Evolutionary conservation across 35 echinoderm and acorn worm species (phyloP).

Genomic region (Heliocidaris tuberculata): DNA sequence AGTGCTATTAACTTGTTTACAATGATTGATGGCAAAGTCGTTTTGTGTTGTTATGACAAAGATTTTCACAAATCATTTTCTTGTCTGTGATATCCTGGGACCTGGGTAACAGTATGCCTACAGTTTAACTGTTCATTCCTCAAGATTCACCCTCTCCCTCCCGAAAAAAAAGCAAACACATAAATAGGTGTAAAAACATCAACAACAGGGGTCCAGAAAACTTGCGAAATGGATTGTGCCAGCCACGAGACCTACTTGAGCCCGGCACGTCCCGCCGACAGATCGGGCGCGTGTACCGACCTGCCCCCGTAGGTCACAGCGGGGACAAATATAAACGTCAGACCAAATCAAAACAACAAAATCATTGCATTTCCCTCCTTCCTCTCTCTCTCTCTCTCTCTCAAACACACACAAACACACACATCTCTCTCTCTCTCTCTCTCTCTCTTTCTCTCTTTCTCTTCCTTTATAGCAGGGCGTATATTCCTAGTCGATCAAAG

Average conservation of each 20-base stretch:
- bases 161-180: neutral
- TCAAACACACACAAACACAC: too few relatives aligned
- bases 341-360: neutral
- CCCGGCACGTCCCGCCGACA: neutral
- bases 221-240: neutral
- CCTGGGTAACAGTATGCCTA: neutral
- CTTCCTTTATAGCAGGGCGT: neutral
- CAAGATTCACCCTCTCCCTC: neutral
- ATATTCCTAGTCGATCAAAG: neutral
- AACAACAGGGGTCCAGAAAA: neutral
- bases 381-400: neutral
- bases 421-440: neutral
- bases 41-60: neutral
- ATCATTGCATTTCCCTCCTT: neutral
- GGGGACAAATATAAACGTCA: constrained; percentile 1
- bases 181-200: neutral
- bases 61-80: too few relatives aligned
- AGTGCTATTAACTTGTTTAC: too few relatives aligned
- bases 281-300: constrained; percentile 16
- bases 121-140: neutral
- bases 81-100: neutral
- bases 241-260: constrained; percentile 25
- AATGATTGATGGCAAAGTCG: too few relatives aligned
- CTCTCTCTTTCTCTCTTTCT: neutral
- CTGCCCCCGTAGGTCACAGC: neutral